Base-by-base conservation (phyloP, 1,140 invertebrate species). In the Zaprionus taronus region DNA sequence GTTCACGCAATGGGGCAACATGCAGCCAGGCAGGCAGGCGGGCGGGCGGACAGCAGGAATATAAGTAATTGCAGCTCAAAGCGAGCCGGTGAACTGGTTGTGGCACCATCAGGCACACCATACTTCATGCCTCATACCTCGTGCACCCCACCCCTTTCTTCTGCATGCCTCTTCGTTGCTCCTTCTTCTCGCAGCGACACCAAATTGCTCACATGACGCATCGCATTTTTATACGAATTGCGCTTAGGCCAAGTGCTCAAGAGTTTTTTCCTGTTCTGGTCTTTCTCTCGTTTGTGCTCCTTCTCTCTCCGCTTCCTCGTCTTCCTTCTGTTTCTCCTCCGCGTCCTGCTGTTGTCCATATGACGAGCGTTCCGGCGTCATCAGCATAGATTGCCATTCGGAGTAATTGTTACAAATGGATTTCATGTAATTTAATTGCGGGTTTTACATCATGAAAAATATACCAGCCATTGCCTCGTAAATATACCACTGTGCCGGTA, bases 191-290 rank as follows among this genome's bases (percentile, higher is more conserved):
- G 47, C 60, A 68, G 44, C 72, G 83, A 86, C 84, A 84, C 75
- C 80, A 90, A 90, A 91, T 90, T 85, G 85, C 85, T 90, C 81
- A 90, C 85, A 90, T 90, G 85, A 85, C 85, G 85, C 81, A 85
- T 83, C 64, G 85, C 79, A 84, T 90, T 90, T 89, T 90, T 89
- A 83, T 87, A 89, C 65, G 79, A 87, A 84, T 72, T 83, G 79
- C 64, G 73, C 72, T 77, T 47, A 61, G 69, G 49, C n/a, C 36
- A 49, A 62, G 34, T 28, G 44, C 15, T 73, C 63, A 60, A 66
- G 38, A 60, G 64, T 55, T 63, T 44, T 62, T 57, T 49, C 56
- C 41, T 5, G 47, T 28, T 36, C 47, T 20, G 56, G 14, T 38
- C 28, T 57, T 55, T 38, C 47, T 51, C 47, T 51, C 20, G 11